Conservation (phyloP, 1,140 invertebrate species). For the Neodiprion pinetum region DNA sequence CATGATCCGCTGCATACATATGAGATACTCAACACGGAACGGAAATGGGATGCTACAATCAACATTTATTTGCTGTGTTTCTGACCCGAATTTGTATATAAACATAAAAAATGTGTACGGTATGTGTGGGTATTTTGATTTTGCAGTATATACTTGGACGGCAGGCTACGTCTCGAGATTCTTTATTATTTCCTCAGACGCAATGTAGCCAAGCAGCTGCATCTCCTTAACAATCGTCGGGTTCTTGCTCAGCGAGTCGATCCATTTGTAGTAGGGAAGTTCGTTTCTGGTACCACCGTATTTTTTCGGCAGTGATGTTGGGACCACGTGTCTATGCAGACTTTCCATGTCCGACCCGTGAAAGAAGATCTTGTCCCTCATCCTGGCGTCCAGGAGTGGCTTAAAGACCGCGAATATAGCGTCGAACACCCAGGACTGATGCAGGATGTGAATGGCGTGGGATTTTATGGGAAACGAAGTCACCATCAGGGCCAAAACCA, state of each 20-base stretch:
- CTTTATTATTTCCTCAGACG: constrained; percentile 49
- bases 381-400: constrained; percentile 72
- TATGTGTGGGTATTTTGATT: too few relatives aligned
- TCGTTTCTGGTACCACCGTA: constrained; percentile 76
- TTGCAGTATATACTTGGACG: too few relatives aligned
- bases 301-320: constrained; percentile 73
- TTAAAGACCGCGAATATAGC: constrained; percentile 80
- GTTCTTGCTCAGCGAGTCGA: constrained; percentile 68
- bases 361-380: constrained; percentile 76
- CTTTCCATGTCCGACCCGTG: constrained; percentile 79
- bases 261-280: constrained; percentile 76
- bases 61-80: too few relatives aligned
- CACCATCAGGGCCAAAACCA: constrained; percentile 60
- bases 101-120: too few relatives aligned
- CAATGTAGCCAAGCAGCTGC: constrained; percentile 66
- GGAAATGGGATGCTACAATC: too few relatives aligned
- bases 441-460: constrained; percentile 77
- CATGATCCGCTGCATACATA: too few relatives aligned
- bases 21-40: too few relatives aligned
- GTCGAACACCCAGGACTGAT: constrained; percentile 82
- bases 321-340: constrained; percentile 76
- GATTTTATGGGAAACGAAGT: constrained; percentile 77
- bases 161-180: constrained; percentile 10
- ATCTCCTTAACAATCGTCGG: constrained; percentile 70
- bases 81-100: too few relatives aligned